These are phyloP conservation scores for Drosophila eohydei DNA, from an alignment of 2,888 invertebrate species.

Conservation along the genomic window DNA sequence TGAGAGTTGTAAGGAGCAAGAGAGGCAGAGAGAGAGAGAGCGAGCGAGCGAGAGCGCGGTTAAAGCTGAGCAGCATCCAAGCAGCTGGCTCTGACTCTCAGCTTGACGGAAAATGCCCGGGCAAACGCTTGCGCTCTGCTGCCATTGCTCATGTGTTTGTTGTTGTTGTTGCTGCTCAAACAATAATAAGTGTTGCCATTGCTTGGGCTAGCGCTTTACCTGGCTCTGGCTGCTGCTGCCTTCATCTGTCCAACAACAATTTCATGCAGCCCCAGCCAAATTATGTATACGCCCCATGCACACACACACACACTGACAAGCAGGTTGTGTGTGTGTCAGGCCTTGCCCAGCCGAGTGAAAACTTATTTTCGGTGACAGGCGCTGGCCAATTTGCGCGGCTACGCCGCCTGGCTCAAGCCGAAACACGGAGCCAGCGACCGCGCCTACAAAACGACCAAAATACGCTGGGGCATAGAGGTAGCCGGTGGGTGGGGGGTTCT, in stretches of 20 bases:
- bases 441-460: slow-evolving; percentile 26
- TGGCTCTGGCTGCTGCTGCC: slow-evolving; percentile 37
- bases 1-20: not conserved
- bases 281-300: slow-evolving; percentile 75
- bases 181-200: slow-evolving; percentile 81
- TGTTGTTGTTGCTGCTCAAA: slow-evolving; percentile 62
- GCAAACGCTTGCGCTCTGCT: slow-evolving; percentile 85
- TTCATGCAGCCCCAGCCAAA: slow-evolving; percentile 71
- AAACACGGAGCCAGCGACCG: slow-evolving; percentile 28
- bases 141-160: slow-evolving; percentile 40
- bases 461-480: not conserved
- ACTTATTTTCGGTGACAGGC: slow-evolving; percentile 66
- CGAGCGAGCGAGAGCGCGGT: slow-evolving; percentile 2
- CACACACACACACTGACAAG: slow-evolving; percentile 4
- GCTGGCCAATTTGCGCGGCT: slow-evolving; percentile 75
- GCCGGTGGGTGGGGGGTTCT: not conserved
- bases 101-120: slow-evolving; percentile 82
- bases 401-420: slow-evolving; percentile 45
- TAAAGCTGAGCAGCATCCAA: slow-evolving; percentile 41
- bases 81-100: slow-evolving; percentile 39
- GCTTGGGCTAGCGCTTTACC: slow-evolving; percentile 58
- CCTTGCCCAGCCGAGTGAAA: slow-evolving; percentile 52
- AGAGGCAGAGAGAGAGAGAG: slow-evolving; percentile 11
- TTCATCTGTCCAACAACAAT: slow-evolving; percentile 57
- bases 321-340: slow-evolving; percentile 10